phyloP scores from a whole-genome alignment of 2,888 invertebrate species.

The Callyntrura guangdongensis region DNA sequence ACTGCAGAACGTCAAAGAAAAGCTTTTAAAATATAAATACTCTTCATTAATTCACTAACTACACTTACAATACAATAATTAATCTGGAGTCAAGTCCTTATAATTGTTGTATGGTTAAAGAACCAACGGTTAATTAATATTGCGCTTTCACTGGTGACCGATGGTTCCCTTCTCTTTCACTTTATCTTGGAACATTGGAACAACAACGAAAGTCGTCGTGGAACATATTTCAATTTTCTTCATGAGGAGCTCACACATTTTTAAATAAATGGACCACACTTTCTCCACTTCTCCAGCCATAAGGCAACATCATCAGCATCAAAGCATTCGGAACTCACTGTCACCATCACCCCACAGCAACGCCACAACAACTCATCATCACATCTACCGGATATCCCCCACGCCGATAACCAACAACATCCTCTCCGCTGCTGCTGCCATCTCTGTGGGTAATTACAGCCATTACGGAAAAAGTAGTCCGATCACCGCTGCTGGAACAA shows the following conservation, averaged over 20 bases:
- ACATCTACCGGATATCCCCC: constrained; percentile 63
- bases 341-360: constrained; percentile 59
- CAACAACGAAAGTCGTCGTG: neutral
- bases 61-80: too few species aligned
- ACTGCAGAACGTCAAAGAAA: neutral
- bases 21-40: constrained; percentile 4
- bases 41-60: too few species aligned
- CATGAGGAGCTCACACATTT: constrained; percentile 54
- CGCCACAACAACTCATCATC: constrained; percentile 20
- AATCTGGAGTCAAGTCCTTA: neutral
- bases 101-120: neutral
- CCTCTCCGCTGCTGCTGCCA: constrained; percentile 39
- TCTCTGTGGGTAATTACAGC: constrained; percentile 31
- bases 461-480: constrained; percentile 44
- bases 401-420: constrained; percentile 51
- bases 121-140: too few species aligned
- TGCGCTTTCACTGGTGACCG: neutral
- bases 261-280: constrained; percentile 80
- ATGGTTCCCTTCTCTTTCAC: neutral
- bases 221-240: constrained; percentile 47
- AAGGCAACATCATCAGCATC: constrained; percentile 74
- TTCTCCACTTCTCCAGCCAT: constrained; percentile 76
- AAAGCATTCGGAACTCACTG: constrained; percentile 65
- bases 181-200: neutral
- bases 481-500: neutral